phyloP scores from a whole-genome alignment of 2,113 vertebrate genomes.

The Nerophis ophidion region DNA sequence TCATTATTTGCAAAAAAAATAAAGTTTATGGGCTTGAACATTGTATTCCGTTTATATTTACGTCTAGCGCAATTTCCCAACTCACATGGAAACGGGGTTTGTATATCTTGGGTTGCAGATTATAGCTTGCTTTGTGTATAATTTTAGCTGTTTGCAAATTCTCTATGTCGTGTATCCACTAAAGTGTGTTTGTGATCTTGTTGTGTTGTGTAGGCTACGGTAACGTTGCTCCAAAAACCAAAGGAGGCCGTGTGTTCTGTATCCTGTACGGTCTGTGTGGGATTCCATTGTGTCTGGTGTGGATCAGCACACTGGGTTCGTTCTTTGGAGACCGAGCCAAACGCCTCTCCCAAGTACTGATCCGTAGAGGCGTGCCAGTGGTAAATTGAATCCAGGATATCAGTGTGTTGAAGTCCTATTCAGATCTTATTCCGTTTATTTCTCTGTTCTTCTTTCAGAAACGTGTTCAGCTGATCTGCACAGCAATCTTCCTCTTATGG shows the following conservation, averaged over 20 bases:
- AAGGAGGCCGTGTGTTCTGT: slow-evolving; percentile 86
- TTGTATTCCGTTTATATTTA: no score
- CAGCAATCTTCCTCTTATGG: slow-evolving; percentile 88
- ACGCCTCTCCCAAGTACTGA: slow-evolving; percentile 85
- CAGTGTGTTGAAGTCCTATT: no score
- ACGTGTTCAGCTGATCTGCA: slow-evolving; percentile 90
- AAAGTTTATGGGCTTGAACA: no score
- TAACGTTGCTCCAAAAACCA: slow-evolving; percentile 90
- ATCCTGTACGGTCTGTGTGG: slow-evolving; percentile 95
- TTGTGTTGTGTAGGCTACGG: slow-evolving; percentile 81
- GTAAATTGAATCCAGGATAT: slow-evolving; percentile 62
- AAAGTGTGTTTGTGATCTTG: background rate
- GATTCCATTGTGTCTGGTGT: slow-evolving; percentile 91
- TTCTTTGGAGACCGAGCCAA: slow-evolving; percentile 92
- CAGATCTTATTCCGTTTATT: background rate
- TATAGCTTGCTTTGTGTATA: no score
- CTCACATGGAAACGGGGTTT: no score
- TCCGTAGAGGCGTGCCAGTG: slow-evolving; percentile 83
- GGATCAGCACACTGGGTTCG: slow-evolving; percentile 93
- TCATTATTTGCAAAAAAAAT: no score
- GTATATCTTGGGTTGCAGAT: no score
- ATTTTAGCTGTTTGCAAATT: no score
- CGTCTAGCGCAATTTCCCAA: no score
- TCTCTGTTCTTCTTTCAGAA: slow-evolving; percentile 65
- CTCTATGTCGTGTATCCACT: background rate